phyloP scores from a whole-genome alignment of 2,113 vertebrate genomes.

The Hemichromis elongatus region DNA sequence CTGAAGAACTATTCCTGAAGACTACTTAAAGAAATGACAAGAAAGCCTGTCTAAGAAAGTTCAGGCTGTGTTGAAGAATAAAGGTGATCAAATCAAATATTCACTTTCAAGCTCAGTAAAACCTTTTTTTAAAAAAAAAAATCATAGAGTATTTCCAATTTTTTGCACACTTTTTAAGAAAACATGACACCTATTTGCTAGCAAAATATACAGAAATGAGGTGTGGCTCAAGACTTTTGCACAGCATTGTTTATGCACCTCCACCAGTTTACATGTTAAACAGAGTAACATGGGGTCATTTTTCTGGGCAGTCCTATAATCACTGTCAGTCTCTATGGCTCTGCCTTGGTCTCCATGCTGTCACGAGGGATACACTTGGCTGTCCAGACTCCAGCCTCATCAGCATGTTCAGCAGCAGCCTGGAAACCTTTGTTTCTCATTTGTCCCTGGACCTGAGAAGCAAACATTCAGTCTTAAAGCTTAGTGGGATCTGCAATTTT shows the following conservation, averaged over 20 bases:
- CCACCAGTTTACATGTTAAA: neutral
- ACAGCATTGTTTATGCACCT: too few species aligned
- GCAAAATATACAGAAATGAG: neutral
- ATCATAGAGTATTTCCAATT: neutral
- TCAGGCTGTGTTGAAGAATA: neutral
- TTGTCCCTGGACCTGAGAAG: neutral
- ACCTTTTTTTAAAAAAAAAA: rapidly evolving
- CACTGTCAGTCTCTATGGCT: neutral
- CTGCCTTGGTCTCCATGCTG: neutral
- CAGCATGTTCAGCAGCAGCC: neutral
- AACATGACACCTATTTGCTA: neutral
- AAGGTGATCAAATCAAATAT: neutral
- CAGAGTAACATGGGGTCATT: neutral
- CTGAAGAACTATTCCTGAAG: neutral
- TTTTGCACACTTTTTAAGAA: neutral
- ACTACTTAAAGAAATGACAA: neutral
- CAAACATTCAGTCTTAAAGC: neutral
- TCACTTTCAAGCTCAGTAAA: neutral
- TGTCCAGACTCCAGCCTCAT: neutral
- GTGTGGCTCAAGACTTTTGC: neutral
- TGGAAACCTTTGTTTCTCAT: neutral
- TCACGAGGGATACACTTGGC: neutral
- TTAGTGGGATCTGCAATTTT: neutral
- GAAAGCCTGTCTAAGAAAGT: neutral
- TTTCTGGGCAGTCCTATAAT: neutral